Conservation (phyloP, 2,888 invertebrate genomes). For the Lucinisca nassula region DNA sequence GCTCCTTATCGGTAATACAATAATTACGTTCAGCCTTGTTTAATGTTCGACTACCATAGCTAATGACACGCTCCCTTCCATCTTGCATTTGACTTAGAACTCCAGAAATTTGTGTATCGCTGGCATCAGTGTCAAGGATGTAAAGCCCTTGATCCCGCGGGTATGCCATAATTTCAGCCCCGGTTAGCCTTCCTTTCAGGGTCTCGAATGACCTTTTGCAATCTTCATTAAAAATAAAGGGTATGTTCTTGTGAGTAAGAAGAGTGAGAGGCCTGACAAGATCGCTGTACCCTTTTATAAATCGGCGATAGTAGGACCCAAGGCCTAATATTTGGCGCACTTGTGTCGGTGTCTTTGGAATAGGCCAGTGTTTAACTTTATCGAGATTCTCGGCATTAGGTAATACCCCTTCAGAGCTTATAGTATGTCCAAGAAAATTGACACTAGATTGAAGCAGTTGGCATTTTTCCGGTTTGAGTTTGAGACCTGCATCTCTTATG, state of each 20-base stretch:
- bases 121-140: constrained; percentile 72
- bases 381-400: constrained; percentile 42
- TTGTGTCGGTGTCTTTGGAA: constrained; percentile 39
- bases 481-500: constrained; percentile 43
- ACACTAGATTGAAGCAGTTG: constrained; percentile 36
- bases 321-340: constrained; percentile 51
- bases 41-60: constrained; percentile 56
- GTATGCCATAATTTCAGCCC: constrained; percentile 54
- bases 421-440: constrained; percentile 53
- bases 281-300: constrained; percentile 13
- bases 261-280: constrained; percentile 18
- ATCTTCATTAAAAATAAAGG: no score
- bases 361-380: constrained; percentile 21
- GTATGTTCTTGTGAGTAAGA: no score
- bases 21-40: constrained; percentile 51
- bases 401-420: constrained; percentile 46
- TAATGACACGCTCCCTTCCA: constrained; percentile 66
- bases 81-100: constrained; percentile 63
- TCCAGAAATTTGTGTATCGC: constrained; percentile 63
- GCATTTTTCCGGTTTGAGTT: constrained; percentile 62
- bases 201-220: no score
- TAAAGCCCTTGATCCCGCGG: constrained; percentile 52
- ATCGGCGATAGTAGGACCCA: constrained; percentile 51
- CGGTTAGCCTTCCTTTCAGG: constrained; percentile 23
- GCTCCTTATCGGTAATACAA: constrained; percentile 60